Base-by-base conservation (phyloP, 2,113 vertebrate genomes). In the Percina caprodes region DNA sequence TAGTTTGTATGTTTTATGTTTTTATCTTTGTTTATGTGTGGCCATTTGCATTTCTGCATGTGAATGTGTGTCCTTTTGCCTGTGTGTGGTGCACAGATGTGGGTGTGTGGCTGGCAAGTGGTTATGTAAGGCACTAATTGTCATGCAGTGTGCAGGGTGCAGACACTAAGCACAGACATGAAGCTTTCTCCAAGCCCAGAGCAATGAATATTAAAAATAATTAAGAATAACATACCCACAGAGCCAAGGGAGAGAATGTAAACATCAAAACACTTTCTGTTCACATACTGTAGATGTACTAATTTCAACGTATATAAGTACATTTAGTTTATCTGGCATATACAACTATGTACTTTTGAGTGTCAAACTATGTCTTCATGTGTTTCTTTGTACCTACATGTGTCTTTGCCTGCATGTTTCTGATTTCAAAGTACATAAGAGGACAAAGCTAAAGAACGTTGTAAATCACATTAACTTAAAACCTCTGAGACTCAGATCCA, bases 121-220 rank as follows among this genome's bases (percentile, higher is more conserved):
- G 71, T 93, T 92, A 92, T 84, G 83, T 92, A 93, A 93, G 81
- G 69, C 52, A 54, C 81, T 92, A 92, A 92, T 94, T 92, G 83
- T 91, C 82, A 93, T 94, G 90, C 89, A 86, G 82, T 26, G 87
- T 5, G 66, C 84, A 79, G 83, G 69, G 79, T 79, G 79, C 87
- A 90, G 86, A 84, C 87, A 69, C 75, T 69, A 61, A 86, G 84
- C 87, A 85, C 85, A 87, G 90, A 88, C 87, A 81, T 84, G 89
- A 83, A 80, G 83, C 85, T 62, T 83, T 77, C 77, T 74, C 71
- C 56, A 10, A 87, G 85, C 85, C 86, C 83, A 68, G 70, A 91
- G 85, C 48, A 1, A 83, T 86, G 86, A 88, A 92, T 90, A 88
- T 83, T 84, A 79, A 89, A 42, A 87, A 88, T 70, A 85, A 89